Evolutionary conservation across 2,888 invertebrate genomes (phyloP), one percentile per base, ranked within the genome.

Genomic region (Pseudanteris insignis): DNA sequence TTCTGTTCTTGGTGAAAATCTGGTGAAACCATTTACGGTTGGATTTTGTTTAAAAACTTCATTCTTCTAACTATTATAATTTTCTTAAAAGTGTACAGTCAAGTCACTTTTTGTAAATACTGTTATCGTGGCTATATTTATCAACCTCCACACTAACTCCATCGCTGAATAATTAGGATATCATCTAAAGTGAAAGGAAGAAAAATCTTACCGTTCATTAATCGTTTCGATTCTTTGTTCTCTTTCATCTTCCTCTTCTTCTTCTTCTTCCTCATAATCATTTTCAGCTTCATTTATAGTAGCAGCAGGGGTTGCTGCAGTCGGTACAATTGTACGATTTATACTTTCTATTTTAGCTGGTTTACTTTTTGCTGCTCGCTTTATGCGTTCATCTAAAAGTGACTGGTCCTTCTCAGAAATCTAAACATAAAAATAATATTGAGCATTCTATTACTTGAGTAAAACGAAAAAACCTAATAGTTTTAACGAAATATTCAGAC

Each of bases 351-450:
- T 43, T 80, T 84, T 73, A 72, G 83, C 74, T 74, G 87, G 68
- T 81, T 85, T 70, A 82, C 81, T 81, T 77, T 91, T 90, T 58
- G 88, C 87, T 1, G 94, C 90, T 14, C 98, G 86, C 78, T 97
- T 97, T 51, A 99, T 96, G 34, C 98, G 86, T 81, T 99, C 98
- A 73, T 98, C 97, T 36, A 99, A 82, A 69, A 97, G 84, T 0
- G 94, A 93, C 74, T 92, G 86, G 76, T 98, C 98, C 81, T 99
- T 98, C 77, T 97, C 96, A 1, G 90, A 92, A 72, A 94, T 88
- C 89, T 92, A 13, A 2, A 21, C 9, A 28, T 13, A 9, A 9
- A 26, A 26, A 26, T 14, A 21, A 38, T n/a, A 21, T 26, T 26
- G 2, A 26, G n/a, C n/a, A n/a, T n/a, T n/a, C n/a, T n/a, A n/a